phyloP scores from a whole-genome alignment of 1,140 invertebrate species.

The Scaptomyza montana region DNA sequence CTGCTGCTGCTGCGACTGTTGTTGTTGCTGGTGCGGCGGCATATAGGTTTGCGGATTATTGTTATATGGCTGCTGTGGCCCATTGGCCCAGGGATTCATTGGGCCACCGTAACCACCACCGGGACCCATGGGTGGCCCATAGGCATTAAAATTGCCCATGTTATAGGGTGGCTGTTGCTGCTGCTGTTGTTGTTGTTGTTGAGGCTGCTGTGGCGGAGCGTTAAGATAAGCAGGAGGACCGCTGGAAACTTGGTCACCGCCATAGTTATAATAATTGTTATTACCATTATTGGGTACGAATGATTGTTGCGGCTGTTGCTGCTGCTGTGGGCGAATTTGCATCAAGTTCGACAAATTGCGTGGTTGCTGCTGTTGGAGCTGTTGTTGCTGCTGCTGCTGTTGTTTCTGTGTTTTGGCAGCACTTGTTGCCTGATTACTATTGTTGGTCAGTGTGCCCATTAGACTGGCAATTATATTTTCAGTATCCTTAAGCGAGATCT shows the following conservation, averaged over 20 bases:
- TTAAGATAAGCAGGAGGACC: not conserved
- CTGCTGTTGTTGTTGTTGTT: not conserved
- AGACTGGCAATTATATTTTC: conserved; percentile 87
- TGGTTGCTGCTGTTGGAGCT: conserved; percentile 35
- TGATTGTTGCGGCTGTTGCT: conserved; percentile 16
- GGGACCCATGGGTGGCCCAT: conserved; percentile 20
- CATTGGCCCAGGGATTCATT: conserved; percentile 62
- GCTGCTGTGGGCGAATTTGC: conserved; percentile 15
- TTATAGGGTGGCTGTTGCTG: conserved; percentile 5
- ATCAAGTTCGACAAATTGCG: not conserved
- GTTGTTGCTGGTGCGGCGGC: conserved; percentile 48
- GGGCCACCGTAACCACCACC: conserved; percentile 7
- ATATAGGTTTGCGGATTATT: conserved; percentile 45
- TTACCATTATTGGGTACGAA: not conserved
- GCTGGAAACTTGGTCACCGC: conserved; percentile 12
- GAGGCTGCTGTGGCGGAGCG: conserved; percentile 15
- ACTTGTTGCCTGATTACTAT: conserved; percentile 22
- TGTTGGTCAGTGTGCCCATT: conserved; percentile 85
- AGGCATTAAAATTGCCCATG: conserved; percentile 46
- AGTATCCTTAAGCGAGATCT: conserved; percentile 85
- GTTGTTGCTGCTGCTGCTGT: conserved; percentile 11
- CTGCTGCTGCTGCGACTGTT: conserved; percentile 28
- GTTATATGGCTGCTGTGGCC: conserved; percentile 39
- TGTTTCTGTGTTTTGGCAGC: conserved; percentile 19
- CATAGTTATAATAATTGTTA: conserved; percentile 25